These are phyloP conservation scores for Acanthosepion pharaonis DNA, from an alignment of 2,888 invertebrate species.

Conservation along the genomic window DNA sequence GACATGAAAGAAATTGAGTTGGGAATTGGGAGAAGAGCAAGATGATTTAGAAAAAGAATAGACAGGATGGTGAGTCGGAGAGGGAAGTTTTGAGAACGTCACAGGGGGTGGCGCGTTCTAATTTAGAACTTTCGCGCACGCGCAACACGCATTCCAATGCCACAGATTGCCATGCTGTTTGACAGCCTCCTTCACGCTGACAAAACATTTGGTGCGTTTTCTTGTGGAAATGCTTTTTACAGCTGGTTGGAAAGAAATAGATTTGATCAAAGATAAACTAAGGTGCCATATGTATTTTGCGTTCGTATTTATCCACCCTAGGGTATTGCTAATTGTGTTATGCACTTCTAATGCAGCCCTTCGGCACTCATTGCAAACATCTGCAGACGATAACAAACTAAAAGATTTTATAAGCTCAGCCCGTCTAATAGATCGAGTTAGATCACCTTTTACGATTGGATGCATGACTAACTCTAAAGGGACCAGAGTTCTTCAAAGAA, in stretches of 20 bases:
- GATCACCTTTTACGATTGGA: too few relatives aligned
- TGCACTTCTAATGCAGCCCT: neutral
- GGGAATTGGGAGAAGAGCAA: neutral
- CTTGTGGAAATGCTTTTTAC: neutral
- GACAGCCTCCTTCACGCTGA: neutral
- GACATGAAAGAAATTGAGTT: neutral
- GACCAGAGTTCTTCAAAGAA: too few relatives aligned
- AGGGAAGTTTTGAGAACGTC: neutral
- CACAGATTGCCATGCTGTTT: neutral
- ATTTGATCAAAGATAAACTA: neutral
- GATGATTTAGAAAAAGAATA: too few relatives aligned
- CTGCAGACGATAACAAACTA: neutral
- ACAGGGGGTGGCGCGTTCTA: neutral
- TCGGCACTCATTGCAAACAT: neutral
- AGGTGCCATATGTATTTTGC: neutral
- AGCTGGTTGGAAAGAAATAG: neutral
- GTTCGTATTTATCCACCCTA: neutral
- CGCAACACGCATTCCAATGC: neutral
- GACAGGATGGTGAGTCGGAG: neutral
- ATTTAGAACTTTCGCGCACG: conserved; percentile 1
- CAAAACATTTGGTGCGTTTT: neutral
- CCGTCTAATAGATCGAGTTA: neutral
- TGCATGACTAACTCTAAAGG: too few relatives aligned
- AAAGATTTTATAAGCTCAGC: neutral
- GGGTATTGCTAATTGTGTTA: neutral